Conservation (phyloP, 2,113 vertebrate species). For the Ochotona curzoniae region DNA sequence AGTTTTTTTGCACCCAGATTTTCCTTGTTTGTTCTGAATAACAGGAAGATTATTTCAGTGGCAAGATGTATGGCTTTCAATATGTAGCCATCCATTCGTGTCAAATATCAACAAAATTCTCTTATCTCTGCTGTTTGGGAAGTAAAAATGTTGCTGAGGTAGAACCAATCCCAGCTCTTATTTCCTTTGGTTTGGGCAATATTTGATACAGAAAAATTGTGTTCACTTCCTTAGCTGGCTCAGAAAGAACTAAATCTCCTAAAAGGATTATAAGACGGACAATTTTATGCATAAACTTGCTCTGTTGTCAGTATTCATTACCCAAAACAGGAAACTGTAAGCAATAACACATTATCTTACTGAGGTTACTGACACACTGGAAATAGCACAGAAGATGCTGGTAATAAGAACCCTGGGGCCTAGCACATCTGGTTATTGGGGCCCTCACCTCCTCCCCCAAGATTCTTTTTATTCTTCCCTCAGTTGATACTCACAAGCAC, state of each 20-base stretch:
- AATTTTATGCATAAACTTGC: constrained; percentile 36
- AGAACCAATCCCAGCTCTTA: constrained; percentile 56
- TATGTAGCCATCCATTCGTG: constrained; percentile 67
- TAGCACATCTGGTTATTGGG: neutral
- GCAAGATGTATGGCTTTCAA: constrained; percentile 51
- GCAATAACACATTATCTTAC: constrained; percentile 18
- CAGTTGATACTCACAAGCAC: neutral
- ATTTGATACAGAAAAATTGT: constrained; percentile 62
- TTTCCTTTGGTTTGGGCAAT: constrained; percentile 52
- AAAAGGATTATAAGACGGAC: constrained; percentile 1
- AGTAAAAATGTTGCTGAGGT: constrained; percentile 47
- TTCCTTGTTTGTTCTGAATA: constrained; percentile 50
- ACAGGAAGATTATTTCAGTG: constrained; percentile 61
- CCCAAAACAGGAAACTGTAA: constrained; percentile 35
- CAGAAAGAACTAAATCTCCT: constrained; percentile 52
- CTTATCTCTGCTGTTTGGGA: constrained; percentile 52
- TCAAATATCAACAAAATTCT: constrained; percentile 55
- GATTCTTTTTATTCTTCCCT: neutral
- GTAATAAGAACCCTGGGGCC: neutral
- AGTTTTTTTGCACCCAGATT: constrained; percentile 26
- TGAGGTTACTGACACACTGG: neutral
- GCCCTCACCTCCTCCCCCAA: neutral
- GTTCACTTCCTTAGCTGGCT: constrained; percentile 58
- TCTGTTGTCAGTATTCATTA: constrained; percentile 50
- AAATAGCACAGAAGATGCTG: neutral